phyloP scores from a whole-genome alignment of 2,113 vertebrate genomes.

The Carassius gibelio region DNA sequence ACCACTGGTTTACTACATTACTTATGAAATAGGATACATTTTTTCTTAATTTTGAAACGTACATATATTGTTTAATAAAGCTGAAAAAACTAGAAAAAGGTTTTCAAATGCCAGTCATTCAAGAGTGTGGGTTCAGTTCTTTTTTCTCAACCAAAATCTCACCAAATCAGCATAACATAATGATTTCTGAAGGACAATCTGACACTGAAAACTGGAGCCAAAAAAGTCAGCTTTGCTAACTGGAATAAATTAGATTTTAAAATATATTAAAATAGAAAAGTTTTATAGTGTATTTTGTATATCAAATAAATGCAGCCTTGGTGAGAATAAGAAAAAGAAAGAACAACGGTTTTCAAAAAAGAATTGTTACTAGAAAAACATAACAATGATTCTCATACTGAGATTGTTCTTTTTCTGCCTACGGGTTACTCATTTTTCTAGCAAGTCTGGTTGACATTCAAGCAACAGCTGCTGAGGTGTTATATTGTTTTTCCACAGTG shows the following conservation, averaged over 20 bases:
- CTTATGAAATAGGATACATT: background rate
- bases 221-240: background rate
- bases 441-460: background rate
- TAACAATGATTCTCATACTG: background rate
- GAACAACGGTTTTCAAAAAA: background rate
- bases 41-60: background rate
- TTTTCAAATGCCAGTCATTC: background rate
- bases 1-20: background rate
- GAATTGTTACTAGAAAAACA: background rate
- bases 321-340: background rate
- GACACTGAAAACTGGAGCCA: background rate
- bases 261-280: background rate
- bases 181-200: background rate
- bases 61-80: background rate
- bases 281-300: no score
- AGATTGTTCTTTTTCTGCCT: background rate
- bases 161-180: background rate
- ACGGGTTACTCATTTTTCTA: background rate
- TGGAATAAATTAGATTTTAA: background rate
- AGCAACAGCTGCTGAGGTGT: slow-evolving; percentile 7
- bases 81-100: no score
- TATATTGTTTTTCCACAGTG: background rate
- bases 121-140: background rate
- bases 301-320: background rate
- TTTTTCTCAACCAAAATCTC: background rate